A percentile compares a stretch with the other conserved stretches of the same genome.
These are phyloP conservation scores for Stylophora pistillata DNA, from an alignment of 64 coral and sea anemone genomes.

Conservation along the genomic window DNA sequence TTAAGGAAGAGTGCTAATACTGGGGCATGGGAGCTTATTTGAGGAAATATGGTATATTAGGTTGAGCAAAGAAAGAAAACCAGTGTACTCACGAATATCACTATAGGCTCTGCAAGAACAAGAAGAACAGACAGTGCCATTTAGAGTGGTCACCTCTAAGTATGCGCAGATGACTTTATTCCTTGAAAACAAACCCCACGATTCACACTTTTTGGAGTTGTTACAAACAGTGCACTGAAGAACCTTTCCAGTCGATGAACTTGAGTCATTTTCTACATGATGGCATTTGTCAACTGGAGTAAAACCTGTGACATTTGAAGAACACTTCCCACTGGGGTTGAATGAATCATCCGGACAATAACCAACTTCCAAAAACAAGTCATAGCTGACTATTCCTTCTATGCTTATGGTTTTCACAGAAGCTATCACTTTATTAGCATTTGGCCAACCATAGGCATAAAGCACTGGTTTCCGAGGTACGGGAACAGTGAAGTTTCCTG, in stretches of 20 bases:
- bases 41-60: too few species aligned
- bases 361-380: not conserved
- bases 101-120: too few species aligned
- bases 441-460: constrained; percentile 18
- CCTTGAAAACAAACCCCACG: too few species aligned
- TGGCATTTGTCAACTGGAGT: not conserved
- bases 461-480: not conserved
- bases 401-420: not conserved
- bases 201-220: not conserved
- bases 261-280: not conserved
- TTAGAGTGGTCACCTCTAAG: too few species aligned
- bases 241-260: not conserved
- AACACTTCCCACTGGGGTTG: not conserved
- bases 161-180: too few species aligned
- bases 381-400: not conserved
- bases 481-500: not conserved
- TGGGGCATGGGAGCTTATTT: too few species aligned
- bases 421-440: not conserved
- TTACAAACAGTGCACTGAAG: constrained; percentile 14
- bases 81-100: too few species aligned
- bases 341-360: not conserved
- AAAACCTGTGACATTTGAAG: not conserved
- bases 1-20: too few species aligned
- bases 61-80: too few species aligned
- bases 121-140: too few species aligned